Conservation (phyloP, 2,797 vertebrate species). For the Pristis pectinata region DNA sequence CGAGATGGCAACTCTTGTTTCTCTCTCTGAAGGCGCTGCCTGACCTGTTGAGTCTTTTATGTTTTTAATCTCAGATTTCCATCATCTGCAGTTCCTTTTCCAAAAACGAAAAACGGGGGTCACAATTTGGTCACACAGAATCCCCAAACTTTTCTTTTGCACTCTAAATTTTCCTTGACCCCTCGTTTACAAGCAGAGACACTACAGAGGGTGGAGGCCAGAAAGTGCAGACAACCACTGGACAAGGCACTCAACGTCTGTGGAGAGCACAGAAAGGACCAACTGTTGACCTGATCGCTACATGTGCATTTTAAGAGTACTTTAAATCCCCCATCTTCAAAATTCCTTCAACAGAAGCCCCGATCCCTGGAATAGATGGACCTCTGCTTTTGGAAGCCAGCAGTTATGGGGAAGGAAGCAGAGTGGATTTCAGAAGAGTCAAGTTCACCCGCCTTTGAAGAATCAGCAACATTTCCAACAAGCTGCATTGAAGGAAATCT, state of each 20-base stretch:
- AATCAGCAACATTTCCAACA: not conserved
- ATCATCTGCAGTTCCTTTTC: no score
- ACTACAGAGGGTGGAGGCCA: not conserved
- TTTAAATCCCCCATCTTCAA: not conserved
- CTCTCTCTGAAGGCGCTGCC: no score
- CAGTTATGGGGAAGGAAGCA: not conserved
- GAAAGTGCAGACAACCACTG: not conserved
- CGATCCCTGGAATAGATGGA: no score
- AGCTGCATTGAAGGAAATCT: not conserved
- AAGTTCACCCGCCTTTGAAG: not conserved
- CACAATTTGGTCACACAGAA: not conserved
- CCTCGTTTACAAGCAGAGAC: not conserved
- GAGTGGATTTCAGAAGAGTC: not conserved
- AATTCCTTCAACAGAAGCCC: not conserved
- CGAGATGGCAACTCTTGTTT: no score
- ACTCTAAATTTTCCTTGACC: not conserved
- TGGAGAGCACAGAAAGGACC: rapidly evolving
- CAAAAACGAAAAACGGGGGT: no score
- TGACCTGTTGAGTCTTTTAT: no score
- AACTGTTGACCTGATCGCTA: not conserved
- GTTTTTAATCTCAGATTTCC: no score
- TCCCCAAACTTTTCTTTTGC: no score
- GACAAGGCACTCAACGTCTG: not conserved
- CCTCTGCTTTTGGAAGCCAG: not conserved
- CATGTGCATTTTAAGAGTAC: not conserved